Conservation (phyloP, 2,888 invertebrate genomes). For the Mechanitis mazaeus region DNA sequence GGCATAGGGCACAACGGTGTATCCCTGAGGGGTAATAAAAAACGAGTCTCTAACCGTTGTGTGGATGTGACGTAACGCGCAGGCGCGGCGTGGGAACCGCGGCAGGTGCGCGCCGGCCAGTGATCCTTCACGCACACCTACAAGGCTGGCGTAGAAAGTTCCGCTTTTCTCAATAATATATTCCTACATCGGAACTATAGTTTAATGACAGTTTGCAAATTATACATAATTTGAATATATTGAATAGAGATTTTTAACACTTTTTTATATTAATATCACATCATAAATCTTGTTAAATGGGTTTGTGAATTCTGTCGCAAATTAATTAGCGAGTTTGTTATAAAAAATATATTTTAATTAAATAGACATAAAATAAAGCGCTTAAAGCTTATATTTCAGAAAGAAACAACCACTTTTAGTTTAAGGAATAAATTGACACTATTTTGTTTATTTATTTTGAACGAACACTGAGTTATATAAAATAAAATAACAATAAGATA, state of each 20-base stretch:
- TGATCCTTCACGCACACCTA: conserved; percentile 66
- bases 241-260: background rate
- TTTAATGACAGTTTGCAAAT: background rate
- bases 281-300: too few species aligned
- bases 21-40: conserved; percentile 40
- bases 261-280: background rate
- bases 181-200: conserved; percentile 1
- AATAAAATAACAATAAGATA: too few species aligned
- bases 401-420: too few species aligned
- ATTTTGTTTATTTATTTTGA: too few species aligned
- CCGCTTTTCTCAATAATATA: conserved; percentile 44
- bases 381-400: too few species aligned
- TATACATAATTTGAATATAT: background rate
- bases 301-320: background rate
- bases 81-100: conserved; percentile 70
- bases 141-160: conserved; percentile 45
- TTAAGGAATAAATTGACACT: too few species aligned
- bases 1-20: conserved; percentile 17
- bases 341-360: background rate
- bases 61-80: conserved; percentile 59
- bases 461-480: too few species aligned
- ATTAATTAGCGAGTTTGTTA: background rate
- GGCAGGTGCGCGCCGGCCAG: conserved; percentile 76
- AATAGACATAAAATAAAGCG: too few species aligned
- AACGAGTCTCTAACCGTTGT: conserved; percentile 56